Percentiles rank a stretch among this genome's conserved stretches.
phyloP scores from a whole-genome alignment of 2,113 vertebrate genomes.

The Oncorhynchus nerka region DNA sequence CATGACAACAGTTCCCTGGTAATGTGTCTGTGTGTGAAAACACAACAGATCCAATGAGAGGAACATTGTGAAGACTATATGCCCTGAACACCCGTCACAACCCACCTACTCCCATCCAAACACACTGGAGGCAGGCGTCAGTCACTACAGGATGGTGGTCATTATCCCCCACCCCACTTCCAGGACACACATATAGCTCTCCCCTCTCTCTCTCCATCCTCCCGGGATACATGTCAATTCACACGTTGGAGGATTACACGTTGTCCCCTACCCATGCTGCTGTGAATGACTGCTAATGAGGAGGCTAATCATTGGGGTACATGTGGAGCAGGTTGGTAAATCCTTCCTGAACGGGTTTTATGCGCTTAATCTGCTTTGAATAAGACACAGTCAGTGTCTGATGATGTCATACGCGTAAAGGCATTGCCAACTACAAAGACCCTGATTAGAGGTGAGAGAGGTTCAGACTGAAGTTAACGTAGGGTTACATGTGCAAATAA shows the following conservation, averaged over 20 bases:
- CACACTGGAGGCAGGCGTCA: too few relatives aligned
- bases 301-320: slow-evolving; percentile 71
- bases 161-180: slow-evolving; percentile 46
- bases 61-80: not conserved
- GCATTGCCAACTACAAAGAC: slow-evolving; percentile 48
- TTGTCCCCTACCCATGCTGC: slow-evolving; percentile 61
- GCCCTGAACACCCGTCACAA: too few relatives aligned
- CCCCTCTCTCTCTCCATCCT: slow-evolving; percentile 37
- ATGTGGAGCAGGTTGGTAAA: slow-evolving; percentile 51
- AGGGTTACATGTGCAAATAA: slow-evolving; percentile 46
- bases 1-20: not conserved
- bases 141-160: too few relatives aligned
- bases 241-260: slow-evolving; percentile 71
- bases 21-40: not conserved
- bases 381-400: slow-evolving; percentile 47
- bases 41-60: not conserved
- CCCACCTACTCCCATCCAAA: too few relatives aligned
- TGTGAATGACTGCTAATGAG: slow-evolving; percentile 74
- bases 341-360: slow-evolving; percentile 6
- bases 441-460: slow-evolving; percentile 38
- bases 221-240: slow-evolving; percentile 72
- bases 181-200: slow-evolving; percentile 51
- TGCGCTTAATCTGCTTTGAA: slow-evolving; percentile 63
- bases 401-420: slow-evolving; percentile 37
- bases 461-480: slow-evolving; percentile 57